phyloP scores from a whole-genome alignment of 2,888 invertebrate species.

The Cryptosula pallasiana region DNA sequence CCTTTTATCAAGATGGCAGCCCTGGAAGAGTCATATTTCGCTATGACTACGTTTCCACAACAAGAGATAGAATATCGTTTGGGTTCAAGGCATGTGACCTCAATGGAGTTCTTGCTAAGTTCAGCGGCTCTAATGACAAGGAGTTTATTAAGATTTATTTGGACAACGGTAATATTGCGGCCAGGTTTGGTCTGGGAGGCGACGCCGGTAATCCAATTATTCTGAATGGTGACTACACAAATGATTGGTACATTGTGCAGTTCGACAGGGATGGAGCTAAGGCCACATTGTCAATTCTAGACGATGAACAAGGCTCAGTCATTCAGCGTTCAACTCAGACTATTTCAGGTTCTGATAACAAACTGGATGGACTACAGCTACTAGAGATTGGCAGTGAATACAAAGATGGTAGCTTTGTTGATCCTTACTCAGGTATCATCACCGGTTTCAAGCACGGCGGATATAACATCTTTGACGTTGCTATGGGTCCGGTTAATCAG shows the following conservation, averaged over 20 bases:
- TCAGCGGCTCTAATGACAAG: slow-evolving; percentile 34
- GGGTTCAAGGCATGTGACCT: slow-evolving; percentile 48
- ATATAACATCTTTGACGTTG: neutral
- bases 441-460: neutral
- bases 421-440: neutral
- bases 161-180: slow-evolving; percentile 42
- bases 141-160: slow-evolving; percentile 40
- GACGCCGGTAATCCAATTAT: neutral
- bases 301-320: neutral
- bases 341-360: neutral
- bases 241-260: slow-evolving; percentile 43
- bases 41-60: slow-evolving; percentile 31
- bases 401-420: neutral
- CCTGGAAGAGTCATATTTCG: slow-evolving; percentile 39
- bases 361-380: neutral
- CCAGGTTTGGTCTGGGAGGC: slow-evolving; percentile 43
- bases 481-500: neutral
- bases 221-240: slow-evolving; percentile 33
- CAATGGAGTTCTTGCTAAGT: slow-evolving; percentile 39
- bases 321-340: neutral
- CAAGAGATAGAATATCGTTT: slow-evolving; percentile 43
- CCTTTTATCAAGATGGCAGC: slow-evolving; percentile 33
- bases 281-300: slow-evolving; percentile 39
- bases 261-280: slow-evolving; percentile 39
- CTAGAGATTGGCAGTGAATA: slow-evolving; percentile 14